A percentile compares a stretch with the other conserved stretches of the same genome.
These are phyloP conservation scores for Dicrostonyx torquatus DNA, from an alignment of 2,797 vertebrate genomes.

Conservation along the genomic window DNA sequence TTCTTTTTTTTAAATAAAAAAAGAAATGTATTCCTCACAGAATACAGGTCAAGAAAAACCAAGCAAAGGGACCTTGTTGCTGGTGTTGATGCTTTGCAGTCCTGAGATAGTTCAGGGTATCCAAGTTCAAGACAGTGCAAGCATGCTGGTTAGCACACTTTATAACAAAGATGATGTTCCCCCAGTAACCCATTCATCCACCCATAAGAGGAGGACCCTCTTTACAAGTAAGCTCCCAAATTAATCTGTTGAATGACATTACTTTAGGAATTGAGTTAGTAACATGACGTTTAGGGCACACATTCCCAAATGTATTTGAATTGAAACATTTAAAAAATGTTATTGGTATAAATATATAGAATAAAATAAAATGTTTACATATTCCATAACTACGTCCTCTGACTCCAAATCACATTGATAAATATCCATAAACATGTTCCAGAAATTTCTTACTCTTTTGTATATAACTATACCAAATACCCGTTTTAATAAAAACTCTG, in stretches of 20 bases:
- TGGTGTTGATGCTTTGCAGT: background rate
- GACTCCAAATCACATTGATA: background rate
- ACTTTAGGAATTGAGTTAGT: background rate
- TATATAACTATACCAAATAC: background rate
- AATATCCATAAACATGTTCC: background rate
- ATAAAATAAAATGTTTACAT: background rate
- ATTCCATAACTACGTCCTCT: background rate
- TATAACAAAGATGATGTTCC: background rate
- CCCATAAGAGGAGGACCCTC: background rate
- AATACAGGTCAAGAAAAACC: background rate
- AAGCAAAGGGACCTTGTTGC: background rate
- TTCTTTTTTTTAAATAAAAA: no score
- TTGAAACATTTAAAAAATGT: background rate
- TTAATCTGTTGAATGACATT: background rate
- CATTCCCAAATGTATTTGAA: background rate
- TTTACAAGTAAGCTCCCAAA: background rate
- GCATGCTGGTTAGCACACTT: background rate
- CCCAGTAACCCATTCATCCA: background rate
- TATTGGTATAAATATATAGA: background rate
- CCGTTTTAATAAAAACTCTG: conserved; percentile 30
- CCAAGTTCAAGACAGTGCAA: background rate
- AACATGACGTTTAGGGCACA: background rate
- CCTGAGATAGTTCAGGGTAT: no score
- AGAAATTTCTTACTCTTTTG: conserved; percentile 28
- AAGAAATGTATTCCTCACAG: background rate